These are phyloP conservation scores for Pseudanteris insignis DNA, from an alignment of 2,888 invertebrate species.

Conservation along the genomic window DNA sequence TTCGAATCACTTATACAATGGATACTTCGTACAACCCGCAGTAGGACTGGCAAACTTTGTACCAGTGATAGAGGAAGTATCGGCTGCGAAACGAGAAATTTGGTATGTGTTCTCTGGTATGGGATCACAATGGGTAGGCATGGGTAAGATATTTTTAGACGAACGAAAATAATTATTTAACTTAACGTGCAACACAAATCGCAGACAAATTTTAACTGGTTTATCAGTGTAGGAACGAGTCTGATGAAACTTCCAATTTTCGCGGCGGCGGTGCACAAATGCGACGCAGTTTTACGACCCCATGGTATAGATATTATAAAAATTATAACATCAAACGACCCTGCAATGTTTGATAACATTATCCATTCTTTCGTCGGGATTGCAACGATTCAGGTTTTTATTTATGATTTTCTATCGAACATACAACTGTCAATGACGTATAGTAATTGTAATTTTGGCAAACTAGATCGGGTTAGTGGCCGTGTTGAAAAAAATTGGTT, in stretches of 20 bases:
- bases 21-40: constrained; percentile 73
- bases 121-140: constrained; percentile 88
- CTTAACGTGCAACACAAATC: too few species aligned
- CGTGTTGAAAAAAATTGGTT: constrained; percentile 70
- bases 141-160: too few species aligned
- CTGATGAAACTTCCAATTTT: constrained; percentile 76
- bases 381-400: constrained; percentile 75
- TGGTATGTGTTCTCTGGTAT: constrained; percentile 93
- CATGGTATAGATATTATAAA: constrained; percentile 73
- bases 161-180: too few species aligned
- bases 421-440: too few species aligned
- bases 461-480: constrained; percentile 76
- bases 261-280: constrained; percentile 72
- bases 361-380: constrained; percentile 79
- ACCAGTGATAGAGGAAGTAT: constrained; percentile 70
- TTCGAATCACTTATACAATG: constrained; percentile 77
- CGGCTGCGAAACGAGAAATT: constrained; percentile 74
- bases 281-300: constrained; percentile 70
- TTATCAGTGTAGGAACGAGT: constrained; percentile 40
- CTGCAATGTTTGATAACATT: constrained; percentile 73
- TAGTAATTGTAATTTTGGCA: too few species aligned
- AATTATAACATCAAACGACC: constrained; percentile 71
- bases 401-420: too few species aligned
- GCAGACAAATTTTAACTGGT: too few species aligned
- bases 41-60: constrained; percentile 50